Conservation (phyloP, 2,797 vertebrate genomes). For the Microchirus variegatus region DNA sequence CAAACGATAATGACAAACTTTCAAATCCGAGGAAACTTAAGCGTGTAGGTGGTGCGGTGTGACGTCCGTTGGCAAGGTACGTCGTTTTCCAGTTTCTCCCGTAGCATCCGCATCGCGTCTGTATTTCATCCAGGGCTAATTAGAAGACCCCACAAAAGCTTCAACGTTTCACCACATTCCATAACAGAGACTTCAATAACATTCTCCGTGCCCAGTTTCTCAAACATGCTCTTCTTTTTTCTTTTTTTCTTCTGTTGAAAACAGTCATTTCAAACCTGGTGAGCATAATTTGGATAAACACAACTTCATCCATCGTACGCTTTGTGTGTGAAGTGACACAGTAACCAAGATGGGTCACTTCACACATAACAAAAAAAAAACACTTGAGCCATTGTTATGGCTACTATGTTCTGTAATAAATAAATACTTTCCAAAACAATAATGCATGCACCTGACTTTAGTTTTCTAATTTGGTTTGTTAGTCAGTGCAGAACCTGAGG, state of each 20-base stretch:
- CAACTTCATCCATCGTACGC: slow-evolving; percentile 28
- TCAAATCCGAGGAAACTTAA: slow-evolving; percentile 70
- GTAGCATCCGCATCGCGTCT: slow-evolving; percentile 72
- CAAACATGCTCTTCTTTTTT: slow-evolving; percentile 54
- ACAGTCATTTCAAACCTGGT: slow-evolving; percentile 47
- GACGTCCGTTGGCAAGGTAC: slow-evolving; percentile 71
- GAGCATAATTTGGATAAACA: slow-evolving; percentile 59
- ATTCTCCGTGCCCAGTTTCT: slow-evolving; percentile 47
- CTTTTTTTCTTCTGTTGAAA: slow-evolving; percentile 54
- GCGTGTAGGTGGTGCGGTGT: slow-evolving; percentile 68
- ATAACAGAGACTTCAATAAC: slow-evolving; percentile 58
- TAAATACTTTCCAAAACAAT: slow-evolving; percentile 33
- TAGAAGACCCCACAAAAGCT: slow-evolving; percentile 68
- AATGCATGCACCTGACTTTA: slow-evolving; percentile 27
- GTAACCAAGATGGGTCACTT: slow-evolving; percentile 36
- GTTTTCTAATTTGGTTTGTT: slow-evolving; percentile 16
- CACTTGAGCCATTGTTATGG: slow-evolving; percentile 21
- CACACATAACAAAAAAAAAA: slow-evolving; percentile 16
- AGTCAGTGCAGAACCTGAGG: neutral
- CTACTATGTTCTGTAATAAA: slow-evolving; percentile 35
- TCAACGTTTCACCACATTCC: slow-evolving; percentile 67
- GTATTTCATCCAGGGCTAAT: slow-evolving; percentile 70
- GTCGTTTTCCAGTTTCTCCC: slow-evolving; percentile 75
- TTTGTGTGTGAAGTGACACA: slow-evolving; percentile 43
- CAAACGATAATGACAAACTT: slow-evolving; percentile 72